Evolutionary conservation across 2,797 vertebrate species (phyloP), one percentile per base, ranked within the genome.

Genomic region (Bryconaethiops microstoma): DNA sequence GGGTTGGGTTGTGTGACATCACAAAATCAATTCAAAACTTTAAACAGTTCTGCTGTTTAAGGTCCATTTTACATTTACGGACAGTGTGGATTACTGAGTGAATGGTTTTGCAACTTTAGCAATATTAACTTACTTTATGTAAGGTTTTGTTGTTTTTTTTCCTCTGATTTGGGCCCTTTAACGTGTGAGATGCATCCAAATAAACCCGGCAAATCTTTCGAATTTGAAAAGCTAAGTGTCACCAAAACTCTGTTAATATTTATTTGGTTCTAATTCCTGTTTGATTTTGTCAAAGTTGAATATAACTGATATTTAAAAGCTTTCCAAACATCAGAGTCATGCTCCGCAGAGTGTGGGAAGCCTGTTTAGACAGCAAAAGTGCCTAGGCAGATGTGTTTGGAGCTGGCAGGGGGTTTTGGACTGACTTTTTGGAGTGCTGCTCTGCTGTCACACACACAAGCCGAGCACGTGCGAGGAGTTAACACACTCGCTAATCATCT

Each of bases 401-500:
- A 80, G 74, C 76, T 82, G 50, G 78, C 74, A 63, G 75, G 60
- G 75, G 67, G 78, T 73, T 78, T 77, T 67, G 71, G 55, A 73
- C 82, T 57, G 52, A 76, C 67, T 77, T 67, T 67, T 74, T 29
- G 25, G 67, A 81, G 76, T 80, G 74, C 67, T 23, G 63, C 81
- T 83, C 45, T 71, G 79, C 71, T 86, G 79, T 83, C 82, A 87
- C 77, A 86, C 81, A 84, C 74, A 80, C 84, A 77, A 85, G 73
- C 62, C 5, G 72, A 50, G 76, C 81, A 50, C 25, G 74, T 85
- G 71, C 57, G 48, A 81, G 54, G 77, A 84, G 85, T 88, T 86
- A 82, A 84, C 84, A 84, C 87, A 77, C 83, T 88, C 86, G 78
- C 78, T 87, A 85, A 90, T 90, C 88, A 86, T 83, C 88, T 88